Conservation (phyloP, 2,113 vertebrate genomes). For the Elanus axillaris region DNA sequence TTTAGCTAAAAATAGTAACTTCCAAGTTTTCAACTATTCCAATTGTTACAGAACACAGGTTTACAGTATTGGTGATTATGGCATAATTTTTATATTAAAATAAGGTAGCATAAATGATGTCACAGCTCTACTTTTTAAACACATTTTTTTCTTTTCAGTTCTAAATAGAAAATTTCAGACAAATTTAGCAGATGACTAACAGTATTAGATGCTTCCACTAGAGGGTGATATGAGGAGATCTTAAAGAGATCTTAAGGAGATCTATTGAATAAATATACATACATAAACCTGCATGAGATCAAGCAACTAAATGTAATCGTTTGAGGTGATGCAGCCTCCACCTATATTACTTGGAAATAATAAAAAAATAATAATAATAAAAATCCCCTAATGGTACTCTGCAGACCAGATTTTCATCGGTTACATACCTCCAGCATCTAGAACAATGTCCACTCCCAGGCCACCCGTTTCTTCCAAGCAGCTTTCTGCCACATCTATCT, state of each 20-base stretch:
- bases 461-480: conserved; percentile 95
- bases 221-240: neutral
- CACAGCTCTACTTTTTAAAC: neutral
- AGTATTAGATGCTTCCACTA: neutral
- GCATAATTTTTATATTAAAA: neutral
- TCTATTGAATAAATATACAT: neutral
- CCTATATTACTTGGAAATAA: neutral
- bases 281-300: neutral
- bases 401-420: neutral
- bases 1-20: neutral
- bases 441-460: conserved; percentile 88
- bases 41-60: neutral
- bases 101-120: neutral
- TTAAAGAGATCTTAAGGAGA: neutral
- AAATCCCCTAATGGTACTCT: neutral
- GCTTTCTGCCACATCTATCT: conserved; percentile 79
- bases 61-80: neutral
- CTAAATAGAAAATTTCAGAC: neutral
- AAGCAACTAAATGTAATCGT: neutral
- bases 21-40: neutral
- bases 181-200: neutral
- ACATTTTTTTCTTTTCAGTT: neutral
- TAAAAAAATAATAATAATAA: neutral
- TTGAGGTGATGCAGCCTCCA: neutral
- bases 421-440: conserved; percentile 88